These are phyloP conservation scores for Chrysomela aeneicollis DNA, from an alignment of 2,888 invertebrate genomes.

Conservation along the genomic window DNA sequence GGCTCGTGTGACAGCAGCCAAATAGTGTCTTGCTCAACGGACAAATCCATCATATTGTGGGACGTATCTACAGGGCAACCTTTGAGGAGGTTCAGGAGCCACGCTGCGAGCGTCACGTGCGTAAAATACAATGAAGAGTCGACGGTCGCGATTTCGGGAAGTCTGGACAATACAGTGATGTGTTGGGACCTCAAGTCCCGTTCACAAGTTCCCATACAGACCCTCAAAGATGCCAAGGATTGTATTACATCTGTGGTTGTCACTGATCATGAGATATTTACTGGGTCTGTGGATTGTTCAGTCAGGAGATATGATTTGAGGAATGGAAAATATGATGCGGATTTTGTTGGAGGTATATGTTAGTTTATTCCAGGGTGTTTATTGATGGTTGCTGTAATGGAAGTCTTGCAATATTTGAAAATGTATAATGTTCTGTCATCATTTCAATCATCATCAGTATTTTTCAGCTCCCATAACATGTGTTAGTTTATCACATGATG, in stretches of 20 bases:
- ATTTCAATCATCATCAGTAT: background rate
- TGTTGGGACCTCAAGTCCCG: constrained; percentile 86
- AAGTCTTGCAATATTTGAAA: too few relatives aligned
- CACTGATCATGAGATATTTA: constrained; percentile 88
- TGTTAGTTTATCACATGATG: constrained; percentile 87
- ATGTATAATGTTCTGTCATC: too few relatives aligned
- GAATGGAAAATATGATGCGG: constrained; percentile 81
- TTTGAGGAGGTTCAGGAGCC: constrained; percentile 83
- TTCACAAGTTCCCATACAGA: constrained; percentile 77
- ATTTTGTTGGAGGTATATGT: constrained; percentile 79
- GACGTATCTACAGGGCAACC: constrained; percentile 94
- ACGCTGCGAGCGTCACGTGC: constrained; percentile 86
- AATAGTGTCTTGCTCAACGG: constrained; percentile 88
- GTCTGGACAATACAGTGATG: constrained; percentile 90
- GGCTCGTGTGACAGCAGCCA: constrained; percentile 94
- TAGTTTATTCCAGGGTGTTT: background rate
- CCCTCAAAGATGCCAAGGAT: constrained; percentile 92
- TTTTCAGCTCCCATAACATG: constrained; percentile 78
- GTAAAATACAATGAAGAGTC: constrained; percentile 96
- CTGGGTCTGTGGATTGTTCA: constrained; percentile 89
- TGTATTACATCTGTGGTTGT: constrained; percentile 81
- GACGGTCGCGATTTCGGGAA: constrained; percentile 89
- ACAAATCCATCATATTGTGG: constrained; percentile 94
- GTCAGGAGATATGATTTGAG: constrained; percentile 91
- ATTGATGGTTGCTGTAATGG: too few relatives aligned